phyloP scores from a whole-genome alignment of 2,113 vertebrate species.

The Ia io region DNA sequence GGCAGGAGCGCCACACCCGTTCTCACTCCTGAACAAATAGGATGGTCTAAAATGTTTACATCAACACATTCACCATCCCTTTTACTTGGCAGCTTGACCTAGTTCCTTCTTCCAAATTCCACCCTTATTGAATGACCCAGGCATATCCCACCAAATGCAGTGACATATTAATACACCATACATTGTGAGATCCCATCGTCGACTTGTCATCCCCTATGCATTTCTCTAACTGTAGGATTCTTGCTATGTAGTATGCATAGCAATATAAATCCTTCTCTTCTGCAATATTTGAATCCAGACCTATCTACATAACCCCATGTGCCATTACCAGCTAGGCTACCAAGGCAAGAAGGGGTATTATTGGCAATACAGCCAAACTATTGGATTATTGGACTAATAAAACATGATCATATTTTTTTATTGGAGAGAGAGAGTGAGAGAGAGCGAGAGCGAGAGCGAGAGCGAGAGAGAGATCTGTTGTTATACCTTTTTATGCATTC shows the following conservation, averaged over 20 bases:
- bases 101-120: neutral
- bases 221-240: neutral
- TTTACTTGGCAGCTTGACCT: neutral
- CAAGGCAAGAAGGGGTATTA: neutral
- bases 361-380: neutral
- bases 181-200: neutral
- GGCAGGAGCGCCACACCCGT: neutral
- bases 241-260: neutral
- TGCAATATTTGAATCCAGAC: neutral
- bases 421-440: neutral
- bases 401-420: neutral
- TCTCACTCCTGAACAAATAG: neutral
- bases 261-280: neutral
- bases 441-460: neutral
- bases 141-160: neutral
- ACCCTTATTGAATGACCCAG: neutral
- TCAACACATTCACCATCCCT: neutral
- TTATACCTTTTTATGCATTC: neutral
- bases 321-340: neutral
- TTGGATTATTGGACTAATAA: neutral
- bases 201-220: neutral
- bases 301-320: neutral
- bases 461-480: neutral
- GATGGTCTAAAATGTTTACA: neutral
- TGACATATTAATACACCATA: neutral